Conservation (phyloP, 1,140 invertebrate species). For the Zaprionus kolodkinae region DNA sequence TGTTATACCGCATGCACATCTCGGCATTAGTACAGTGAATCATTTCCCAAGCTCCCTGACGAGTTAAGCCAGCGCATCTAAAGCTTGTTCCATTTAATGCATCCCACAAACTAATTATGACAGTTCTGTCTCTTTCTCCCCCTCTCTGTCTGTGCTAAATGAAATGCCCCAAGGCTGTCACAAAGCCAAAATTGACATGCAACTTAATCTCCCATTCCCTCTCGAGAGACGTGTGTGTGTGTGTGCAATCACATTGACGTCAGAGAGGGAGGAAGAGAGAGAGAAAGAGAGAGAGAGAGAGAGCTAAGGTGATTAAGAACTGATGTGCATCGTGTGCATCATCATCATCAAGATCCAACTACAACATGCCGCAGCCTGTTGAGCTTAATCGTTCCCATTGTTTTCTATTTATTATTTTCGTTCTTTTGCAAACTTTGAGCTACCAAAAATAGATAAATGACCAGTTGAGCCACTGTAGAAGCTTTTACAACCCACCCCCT, state of each 20-base stretch:
- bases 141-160: not conserved
- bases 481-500: not conserved
- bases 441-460: slow-evolving; percentile 6
- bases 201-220: slow-evolving; percentile 2
- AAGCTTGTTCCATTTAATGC: not conserved
- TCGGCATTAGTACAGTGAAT: no score
- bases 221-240: not conserved
- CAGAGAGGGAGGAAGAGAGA: not conserved
- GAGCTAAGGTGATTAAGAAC: not conserved
- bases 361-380: not conserved
- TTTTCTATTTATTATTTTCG: not conserved
- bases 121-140: not conserved
- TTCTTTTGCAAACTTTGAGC: slow-evolving; percentile 5
- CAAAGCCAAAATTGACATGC: not conserved
- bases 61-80: not conserved
- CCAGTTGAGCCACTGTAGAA: not conserved
- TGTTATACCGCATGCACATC: not conserved
- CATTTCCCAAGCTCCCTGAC: not conserved
- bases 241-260: slow-evolving; percentile 1
- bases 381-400: not conserved
- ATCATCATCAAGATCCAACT: not conserved
- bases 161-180: slow-evolving; percentile 1
- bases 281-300: not conserved
- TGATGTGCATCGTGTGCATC: not conserved
- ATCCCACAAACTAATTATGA: not conserved